Conservation (phyloP, 2,797 vertebrate genomes). For the Pterois miles region DNA sequence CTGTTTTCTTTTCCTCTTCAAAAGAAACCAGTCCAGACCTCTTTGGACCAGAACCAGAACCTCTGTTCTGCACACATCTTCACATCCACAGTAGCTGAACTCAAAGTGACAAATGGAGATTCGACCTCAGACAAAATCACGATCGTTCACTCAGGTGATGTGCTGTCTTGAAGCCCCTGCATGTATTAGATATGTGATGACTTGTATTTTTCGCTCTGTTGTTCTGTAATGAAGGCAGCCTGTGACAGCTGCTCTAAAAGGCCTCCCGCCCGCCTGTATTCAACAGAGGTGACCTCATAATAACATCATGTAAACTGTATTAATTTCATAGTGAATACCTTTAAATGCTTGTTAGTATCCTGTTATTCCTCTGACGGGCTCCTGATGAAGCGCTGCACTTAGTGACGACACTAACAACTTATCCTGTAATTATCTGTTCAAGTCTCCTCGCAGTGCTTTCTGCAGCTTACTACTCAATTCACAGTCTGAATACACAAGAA, state of each 20-base stretch:
- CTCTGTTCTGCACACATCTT: conserved; percentile 12
- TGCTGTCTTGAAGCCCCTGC: background rate
- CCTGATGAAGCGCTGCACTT: too few species aligned
- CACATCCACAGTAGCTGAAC: conserved; percentile 16
- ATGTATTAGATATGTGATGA: background rate
- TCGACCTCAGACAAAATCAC: background rate
- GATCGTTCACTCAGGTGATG: background rate
- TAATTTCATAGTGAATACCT: background rate
- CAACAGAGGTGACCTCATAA: background rate
- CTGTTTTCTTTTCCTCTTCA: conserved; percentile 20
- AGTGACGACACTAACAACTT: too few species aligned
- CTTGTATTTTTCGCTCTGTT: background rate
- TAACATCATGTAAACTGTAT: too few species aligned
- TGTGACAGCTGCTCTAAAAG: background rate
- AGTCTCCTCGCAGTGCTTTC: too few species aligned
- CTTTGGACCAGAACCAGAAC: background rate
- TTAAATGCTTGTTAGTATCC: background rate
- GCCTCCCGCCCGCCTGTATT: background rate
- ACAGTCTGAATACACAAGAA: too few species aligned
- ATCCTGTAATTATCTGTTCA: too few species aligned
- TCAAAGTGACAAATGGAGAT: conserved; percentile 16
- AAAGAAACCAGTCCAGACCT: conserved; percentile 4
- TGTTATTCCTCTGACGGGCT: too few species aligned
- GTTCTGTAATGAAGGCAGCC: background rate
- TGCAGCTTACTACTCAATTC: too few species aligned